Conservation (phyloP, 1,140 invertebrate species). For the Drosophila sucinea region DNA sequence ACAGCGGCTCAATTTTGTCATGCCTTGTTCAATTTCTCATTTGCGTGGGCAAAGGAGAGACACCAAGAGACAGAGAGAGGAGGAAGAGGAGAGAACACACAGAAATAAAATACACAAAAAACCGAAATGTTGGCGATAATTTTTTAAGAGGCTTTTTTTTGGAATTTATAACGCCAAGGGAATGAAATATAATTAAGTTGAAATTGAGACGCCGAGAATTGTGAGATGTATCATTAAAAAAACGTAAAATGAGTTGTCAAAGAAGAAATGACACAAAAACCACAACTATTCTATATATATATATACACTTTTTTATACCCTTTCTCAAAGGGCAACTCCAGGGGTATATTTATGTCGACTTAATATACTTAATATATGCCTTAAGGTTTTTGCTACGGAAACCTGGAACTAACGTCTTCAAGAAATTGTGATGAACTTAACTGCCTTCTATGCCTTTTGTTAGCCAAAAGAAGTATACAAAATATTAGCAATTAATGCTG, state of each 20-base stretch:
- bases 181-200: constrained; percentile 45
- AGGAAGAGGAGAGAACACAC: neutral
- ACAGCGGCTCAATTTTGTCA: constrained; percentile 61
- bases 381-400: too few relatives aligned
- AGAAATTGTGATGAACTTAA: too few relatives aligned
- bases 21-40: constrained; percentile 56
- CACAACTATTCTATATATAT: neutral
- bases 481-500: too few relatives aligned
- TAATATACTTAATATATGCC: too few relatives aligned
- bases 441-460: too few relatives aligned
- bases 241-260: constrained; percentile 8
- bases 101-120: constrained; percentile 1
- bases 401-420: too few relatives aligned
- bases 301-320: neutral
- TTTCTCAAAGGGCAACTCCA: neutral
- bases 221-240: constrained; percentile 14
- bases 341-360: too few relatives aligned
- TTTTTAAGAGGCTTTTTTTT: constrained; percentile 57
- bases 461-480: too few relatives aligned
- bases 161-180: constrained; percentile 39
- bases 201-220: constrained; percentile 45
- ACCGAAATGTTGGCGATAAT: constrained; percentile 52
- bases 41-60: constrained; percentile 38
- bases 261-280: neutral
- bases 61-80: neutral